Base-by-base conservation (phyloP, 2,797 vertebrate genomes). In the Tauraco hartlaubi region DNA sequence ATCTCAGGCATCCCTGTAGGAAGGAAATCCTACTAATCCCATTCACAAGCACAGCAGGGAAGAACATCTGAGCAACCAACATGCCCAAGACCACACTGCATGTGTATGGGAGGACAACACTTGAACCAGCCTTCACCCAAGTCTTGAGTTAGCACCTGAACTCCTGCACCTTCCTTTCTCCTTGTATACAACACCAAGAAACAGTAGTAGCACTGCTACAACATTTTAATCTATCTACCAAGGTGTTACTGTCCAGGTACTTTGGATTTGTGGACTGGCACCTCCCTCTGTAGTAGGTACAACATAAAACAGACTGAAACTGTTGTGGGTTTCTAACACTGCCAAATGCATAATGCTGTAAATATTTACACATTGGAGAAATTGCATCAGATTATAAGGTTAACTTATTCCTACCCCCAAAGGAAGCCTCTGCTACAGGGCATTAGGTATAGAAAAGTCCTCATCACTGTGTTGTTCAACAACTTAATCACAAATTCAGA, bases 201-300 rank as follows among this genome's bases (percentile, higher is more conserved):
- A 31, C 19, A 72, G 8, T 4, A 63, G 12, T 6, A 48, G 49
- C 1, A 1, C 15, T 59, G 43, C n/a, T 86, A 55, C 15, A 37
- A 28, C 23, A 19, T 37, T 83, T 86, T 51, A 92, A 66, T 58
- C 11, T 17, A 29, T 56, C 59, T 69, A 59, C 43, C 66, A 54
- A 18, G 29, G 19, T 13, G 6, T 52, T 82, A 33, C 61, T 31
- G 33, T 44, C 37, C 63, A 0, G 3, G 41, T 82, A 58, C 28
- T 73, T 51, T 9, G n/a, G 16, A 67, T 73, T 51, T 77, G 22
- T 35, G 26, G 61, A 68, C 21, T 7, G 3, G 56, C 61, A 80
- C 18, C n/a, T 85, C n/a, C 22, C 0, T 0, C 9, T 21, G 37
- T 10, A 6, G 23, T 31, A 76, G 20, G 35, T 64, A 43, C 58